phyloP scores from a whole-genome alignment of 2,113 vertebrate species.

The Dicentrarchus labrax region DNA sequence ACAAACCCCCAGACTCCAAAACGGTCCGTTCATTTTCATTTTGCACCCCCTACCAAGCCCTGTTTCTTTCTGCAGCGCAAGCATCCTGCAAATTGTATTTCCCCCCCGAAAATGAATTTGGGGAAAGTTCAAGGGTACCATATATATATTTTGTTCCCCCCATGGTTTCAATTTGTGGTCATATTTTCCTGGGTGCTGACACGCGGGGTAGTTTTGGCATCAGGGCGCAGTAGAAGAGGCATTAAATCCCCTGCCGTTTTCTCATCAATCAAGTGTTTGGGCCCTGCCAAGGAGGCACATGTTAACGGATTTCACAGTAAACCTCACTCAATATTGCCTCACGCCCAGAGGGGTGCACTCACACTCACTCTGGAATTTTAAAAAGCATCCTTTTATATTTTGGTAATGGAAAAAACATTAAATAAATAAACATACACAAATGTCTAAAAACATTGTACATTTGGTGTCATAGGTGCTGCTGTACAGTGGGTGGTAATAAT shows the following conservation, averaged over 20 bases:
- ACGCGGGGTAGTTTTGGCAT: conserved; percentile 17
- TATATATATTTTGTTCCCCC: conserved; percentile 35
- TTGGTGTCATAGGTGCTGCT: neutral
- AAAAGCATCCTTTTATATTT: neutral
- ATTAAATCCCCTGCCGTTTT: conserved; percentile 63
- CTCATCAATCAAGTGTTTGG: conserved; percentile 74
- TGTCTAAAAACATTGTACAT: neutral
- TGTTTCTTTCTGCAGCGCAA: conserved; percentile 68
- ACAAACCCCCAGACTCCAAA: conserved; percentile 44
- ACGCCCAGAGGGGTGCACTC: neutral
- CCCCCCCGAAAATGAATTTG: conserved; percentile 61
- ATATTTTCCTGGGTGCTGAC: conserved; percentile 52
- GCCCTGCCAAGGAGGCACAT: conserved; percentile 46
- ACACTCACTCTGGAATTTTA: conserved; percentile 2
- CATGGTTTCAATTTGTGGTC: conserved; percentile 64
- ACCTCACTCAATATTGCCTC: conserved; percentile 39
- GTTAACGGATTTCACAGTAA: conserved; percentile 61
- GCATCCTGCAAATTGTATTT: conserved; percentile 68
- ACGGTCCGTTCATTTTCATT: conserved; percentile 58
- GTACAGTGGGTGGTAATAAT: neutral
- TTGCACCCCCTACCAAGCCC: conserved; percentile 44
- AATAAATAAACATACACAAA: neutral
- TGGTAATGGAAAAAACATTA: neutral
- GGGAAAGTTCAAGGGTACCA: conserved; percentile 59
- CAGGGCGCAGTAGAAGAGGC: conserved; percentile 35